Percentiles rank a stretch among this genome's conserved stretches.
Evolutionary conservation across 2,888 invertebrate genomes (phyloP).

Genomic region (Ennomos quercinarius): DNA sequence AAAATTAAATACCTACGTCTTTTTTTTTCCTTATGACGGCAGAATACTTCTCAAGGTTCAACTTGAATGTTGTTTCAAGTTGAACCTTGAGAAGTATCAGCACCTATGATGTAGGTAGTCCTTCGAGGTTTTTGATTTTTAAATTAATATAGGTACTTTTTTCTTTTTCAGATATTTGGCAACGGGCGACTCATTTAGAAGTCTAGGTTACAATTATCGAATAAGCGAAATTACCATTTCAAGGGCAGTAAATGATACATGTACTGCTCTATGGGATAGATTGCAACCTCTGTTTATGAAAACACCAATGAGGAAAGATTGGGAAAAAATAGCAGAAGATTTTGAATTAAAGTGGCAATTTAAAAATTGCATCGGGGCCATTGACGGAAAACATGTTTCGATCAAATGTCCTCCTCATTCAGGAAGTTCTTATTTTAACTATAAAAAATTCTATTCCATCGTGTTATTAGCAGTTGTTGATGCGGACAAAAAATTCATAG

Average conservation of each 20-base stretch:
- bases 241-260: conserved; percentile 14
- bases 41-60: no score
- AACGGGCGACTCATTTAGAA: conserved; percentile 37
- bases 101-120: no score
- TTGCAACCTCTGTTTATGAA: conserved; percentile 12
- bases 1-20: background rate
- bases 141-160: conserved; percentile 1
- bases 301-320: conserved; percentile 35
- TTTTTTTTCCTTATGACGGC: no score
- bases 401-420: conserved; percentile 41
- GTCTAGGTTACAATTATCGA: conserved; percentile 35
- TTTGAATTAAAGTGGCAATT: conserved; percentile 42
- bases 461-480: conserved; percentile 35
- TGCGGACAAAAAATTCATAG: conserved; percentile 32
- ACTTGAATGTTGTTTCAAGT: no score
- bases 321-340: conserved; percentile 31
- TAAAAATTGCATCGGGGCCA: conserved; percentile 33
- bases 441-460: conserved; percentile 30
- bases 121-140: no score
- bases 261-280: conserved; percentile 4
- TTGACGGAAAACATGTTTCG: conserved; percentile 47
- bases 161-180: conserved; percentile 34
- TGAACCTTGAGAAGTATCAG: no score
- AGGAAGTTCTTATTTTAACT: conserved; percentile 44
- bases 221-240: conserved; percentile 13